Base-by-base conservation (phyloP, 2,888 invertebrate species). In the Quadroppia sp. region DNA sequence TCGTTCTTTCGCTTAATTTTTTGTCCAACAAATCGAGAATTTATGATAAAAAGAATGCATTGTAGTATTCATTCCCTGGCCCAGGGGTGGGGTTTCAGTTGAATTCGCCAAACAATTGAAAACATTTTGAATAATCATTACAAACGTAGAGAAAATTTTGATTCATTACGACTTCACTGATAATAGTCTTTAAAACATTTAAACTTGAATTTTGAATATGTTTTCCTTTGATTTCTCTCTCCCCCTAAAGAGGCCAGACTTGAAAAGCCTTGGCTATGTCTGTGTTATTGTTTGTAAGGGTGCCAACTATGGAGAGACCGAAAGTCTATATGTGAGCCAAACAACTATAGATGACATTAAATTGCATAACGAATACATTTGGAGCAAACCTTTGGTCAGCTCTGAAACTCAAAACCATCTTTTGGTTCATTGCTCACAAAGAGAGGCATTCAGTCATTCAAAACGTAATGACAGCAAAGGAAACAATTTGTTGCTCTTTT, bases 401-500 rank as follows among this genome's bases (percentile, higher is more conserved):
- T n/a, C 6, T 61, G 61, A 61, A 61, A 61, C 17, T 32, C 36
- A 32, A 61, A 61, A 61, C 61, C 36, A 28, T 15, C 32, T 36
- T 61, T 61, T 61, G 61, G 32, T 61, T 2, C 61, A 9, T 2
- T 36, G 17, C 36, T 30, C 20, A 61, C 61, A 61, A 61, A 61
- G 61, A 53, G 2, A 30, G 36, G 4, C 61, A 61, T 61, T 61
- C 61, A 61, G 20, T n/a, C n/a, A n/a, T n/a, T n/a, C n/a, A n/a
- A n/a, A n/a, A 61, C 61, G 61, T 61, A 61, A 61, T 61, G 61
- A 61, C 61, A 61, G 36, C 61, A 67, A 67, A 67, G 67, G 67
- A 67, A 67, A 23, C 67, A 67, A 67, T 40, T 67, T 67, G 67
- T 67, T 67, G 67, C 67, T 67, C 67, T 67, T 67, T 67, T 67